Evolutionary conservation across 2,113 vertebrate genomes (phyloP).

Genomic region (Leiothrix lutea): DNA sequence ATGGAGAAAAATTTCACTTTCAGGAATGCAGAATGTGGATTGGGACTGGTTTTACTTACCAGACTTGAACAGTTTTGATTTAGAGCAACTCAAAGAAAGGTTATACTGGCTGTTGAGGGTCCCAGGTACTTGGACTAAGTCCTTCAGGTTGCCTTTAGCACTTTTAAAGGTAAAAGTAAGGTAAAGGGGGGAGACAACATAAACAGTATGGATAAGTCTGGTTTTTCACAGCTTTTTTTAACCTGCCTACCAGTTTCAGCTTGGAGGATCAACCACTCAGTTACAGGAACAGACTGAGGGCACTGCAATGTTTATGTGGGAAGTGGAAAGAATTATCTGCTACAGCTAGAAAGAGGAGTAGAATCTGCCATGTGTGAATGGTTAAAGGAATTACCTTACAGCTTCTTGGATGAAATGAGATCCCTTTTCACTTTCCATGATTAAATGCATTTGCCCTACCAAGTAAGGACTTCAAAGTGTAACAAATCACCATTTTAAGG

Average conservation of each 20-base stretch:
- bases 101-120: not conserved
- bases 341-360: not conserved
- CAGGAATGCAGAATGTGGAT: not conserved
- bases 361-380: not conserved
- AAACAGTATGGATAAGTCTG: not conserved
- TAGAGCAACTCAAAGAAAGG: not conserved
- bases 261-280: not conserved
- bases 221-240: not conserved
- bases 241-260: not conserved
- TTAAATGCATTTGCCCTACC: not conserved
- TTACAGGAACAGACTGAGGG: not conserved
- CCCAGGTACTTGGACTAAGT: not conserved
- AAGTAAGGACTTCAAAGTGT: not conserved
- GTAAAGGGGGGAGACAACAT: not conserved
- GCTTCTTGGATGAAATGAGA: not conserved
- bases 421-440: not conserved
- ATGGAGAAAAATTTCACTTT: not conserved
- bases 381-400: not conserved
- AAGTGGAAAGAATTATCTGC: not conserved
- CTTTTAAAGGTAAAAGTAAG: not conserved
- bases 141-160: not conserved
- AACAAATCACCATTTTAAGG: not conserved
- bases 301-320: not conserved
- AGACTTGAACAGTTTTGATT: not conserved
- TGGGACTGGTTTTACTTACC: not conserved